These are phyloP conservation scores for Amblyjoppa proteus DNA, from an alignment of 2,888 invertebrate genomes.

Conservation along the genomic window DNA sequence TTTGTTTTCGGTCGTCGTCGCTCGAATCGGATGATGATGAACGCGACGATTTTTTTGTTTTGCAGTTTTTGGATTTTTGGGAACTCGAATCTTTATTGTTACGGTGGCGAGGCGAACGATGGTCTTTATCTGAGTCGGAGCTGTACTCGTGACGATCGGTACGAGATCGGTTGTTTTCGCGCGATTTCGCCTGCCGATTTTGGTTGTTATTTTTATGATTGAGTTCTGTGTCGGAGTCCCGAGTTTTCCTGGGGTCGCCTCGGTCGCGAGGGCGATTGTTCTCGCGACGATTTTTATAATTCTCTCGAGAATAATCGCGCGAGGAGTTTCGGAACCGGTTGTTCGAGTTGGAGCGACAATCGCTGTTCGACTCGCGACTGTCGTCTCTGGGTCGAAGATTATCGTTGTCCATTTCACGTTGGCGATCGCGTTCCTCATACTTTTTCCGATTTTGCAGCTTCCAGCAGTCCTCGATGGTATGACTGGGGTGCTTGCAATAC, in stretches of 20 bases:
- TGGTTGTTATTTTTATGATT: background rate
- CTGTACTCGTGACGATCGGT: too few relatives aligned
- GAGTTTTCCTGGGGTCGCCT: background rate
- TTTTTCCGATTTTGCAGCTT: constrained; percentile 3
- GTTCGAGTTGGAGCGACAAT: background rate
- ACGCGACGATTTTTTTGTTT: too few relatives aligned
- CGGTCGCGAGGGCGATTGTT: background rate
- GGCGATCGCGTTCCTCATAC: background rate
- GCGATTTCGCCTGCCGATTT: too few relatives aligned
- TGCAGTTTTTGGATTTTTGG: too few relatives aligned
- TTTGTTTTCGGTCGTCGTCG: too few relatives aligned
- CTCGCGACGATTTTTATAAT: background rate
- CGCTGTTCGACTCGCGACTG: background rate
- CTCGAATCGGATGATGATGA: too few relatives aligned
- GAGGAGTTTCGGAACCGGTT: background rate
- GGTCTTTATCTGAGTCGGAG: too few relatives aligned
- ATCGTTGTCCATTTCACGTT: too few relatives aligned
- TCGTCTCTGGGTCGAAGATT: too few relatives aligned
- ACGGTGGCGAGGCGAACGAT: too few relatives aligned
- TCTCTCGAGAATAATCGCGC: background rate
- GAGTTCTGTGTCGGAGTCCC: background rate
- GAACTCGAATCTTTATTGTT: too few relatives aligned
- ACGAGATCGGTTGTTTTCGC: too few relatives aligned
- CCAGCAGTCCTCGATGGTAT: background rate
- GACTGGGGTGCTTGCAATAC: constrained; percentile 2